Evolutionary conservation across 2,888 invertebrate genomes (phyloP), one percentile per base, ranked within the genome.

Genomic region (Allygus modestus): DNA sequence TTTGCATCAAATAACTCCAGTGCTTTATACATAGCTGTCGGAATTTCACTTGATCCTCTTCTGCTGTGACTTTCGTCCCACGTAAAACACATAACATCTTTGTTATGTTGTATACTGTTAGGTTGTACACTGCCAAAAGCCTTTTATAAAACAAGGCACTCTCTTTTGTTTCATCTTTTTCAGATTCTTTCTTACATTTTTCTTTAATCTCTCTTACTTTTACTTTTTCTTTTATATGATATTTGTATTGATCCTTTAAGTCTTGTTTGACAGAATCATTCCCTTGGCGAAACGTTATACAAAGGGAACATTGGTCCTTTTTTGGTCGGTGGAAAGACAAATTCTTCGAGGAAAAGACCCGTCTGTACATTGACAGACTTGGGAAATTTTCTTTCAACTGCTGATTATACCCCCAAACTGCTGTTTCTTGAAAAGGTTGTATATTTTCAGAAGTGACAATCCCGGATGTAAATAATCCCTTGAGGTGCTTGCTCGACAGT

Each of bases 111-210:
- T 37, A 37, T 4, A 37, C 37, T 7, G n/a, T n/a, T n/a, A n/a
- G n/a, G n/a, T n/a, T n/a, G n/a, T n/a, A n/a, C n/a, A n/a, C n/a
- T n/a, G n/a, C 37, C 4, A 37, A 11, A 7, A 4, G 37, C 37
- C 37, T 37, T 15, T 75, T 20, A 41, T 37, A 75, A 75, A 75
- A 75, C 0, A 75, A 17, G 17, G 28, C 15, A 75, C 75, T 75
- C 41, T 75, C 75, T 43, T 20, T 79, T 51, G 37, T 54, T n/a
- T 79, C 23, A 26, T 79, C 73, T 17, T 26, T 17, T 28, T 37
- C 15, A 31, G 20, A 73, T 37, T 33, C 20, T 61, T 61, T 33
- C 31, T 33, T 5, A 15, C 31, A 15, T n/a, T n/a, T n/a, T n/a
- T n/a, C n/a, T n/a, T n/a, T n/a, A n/a, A n/a, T n/a, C n/a, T n/a